A percentile compares a stretch with the other conserved stretches of the same genome.
These are phyloP conservation scores for Pristionchus pacificus DNA, from an alignment of 1,140 invertebrate genomes.

Conservation along the genomic window DNA sequence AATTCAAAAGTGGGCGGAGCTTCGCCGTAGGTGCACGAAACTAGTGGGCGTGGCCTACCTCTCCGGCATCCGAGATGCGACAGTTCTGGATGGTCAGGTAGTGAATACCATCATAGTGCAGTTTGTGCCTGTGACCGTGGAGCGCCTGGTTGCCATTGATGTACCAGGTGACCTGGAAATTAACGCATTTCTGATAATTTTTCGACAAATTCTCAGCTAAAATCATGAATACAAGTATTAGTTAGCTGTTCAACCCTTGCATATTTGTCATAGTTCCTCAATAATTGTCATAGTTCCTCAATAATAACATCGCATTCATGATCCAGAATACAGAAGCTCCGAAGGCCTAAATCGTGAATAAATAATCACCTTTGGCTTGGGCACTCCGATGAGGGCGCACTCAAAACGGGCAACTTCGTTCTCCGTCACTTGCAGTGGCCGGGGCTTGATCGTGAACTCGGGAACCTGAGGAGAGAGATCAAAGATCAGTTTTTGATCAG, in stretches of 20 bases:
- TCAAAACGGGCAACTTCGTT: conserved; percentile 55
- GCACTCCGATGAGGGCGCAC: conserved; percentile 54
- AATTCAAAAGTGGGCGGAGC: too few species aligned
- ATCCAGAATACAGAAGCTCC: too few species aligned
- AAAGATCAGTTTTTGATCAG: too few species aligned
- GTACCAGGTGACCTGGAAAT: conserved; percentile 46
- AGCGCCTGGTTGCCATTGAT: conserved; percentile 55
- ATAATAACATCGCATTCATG: too few species aligned
- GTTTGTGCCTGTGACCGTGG: conserved; percentile 52
- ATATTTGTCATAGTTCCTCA: too few species aligned
- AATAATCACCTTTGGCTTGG: conserved; percentile 45
- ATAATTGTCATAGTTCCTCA: too few species aligned
- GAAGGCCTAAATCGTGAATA: too few species aligned
- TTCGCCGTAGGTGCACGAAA: too few species aligned
- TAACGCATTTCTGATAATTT: not conserved
- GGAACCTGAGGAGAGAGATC: too few species aligned
- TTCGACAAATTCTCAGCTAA: not conserved
- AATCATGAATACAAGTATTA: too few species aligned
- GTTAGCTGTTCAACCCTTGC: too few species aligned
- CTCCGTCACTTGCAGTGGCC: conserved; percentile 46
- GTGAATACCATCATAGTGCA: conserved; percentile 52
- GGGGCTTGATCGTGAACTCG: conserved; percentile 50
- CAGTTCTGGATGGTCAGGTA: conserved; percentile 50
- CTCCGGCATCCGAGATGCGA: conserved; percentile 52
- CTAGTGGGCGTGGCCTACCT: too few species aligned